Percentiles rank a stretch among this genome's conserved stretches.
These are phyloP conservation scores for Neolamprologus kungweensis DNA, from an alignment of 2,113 vertebrate genomes.

Conservation along the genomic window DNA sequence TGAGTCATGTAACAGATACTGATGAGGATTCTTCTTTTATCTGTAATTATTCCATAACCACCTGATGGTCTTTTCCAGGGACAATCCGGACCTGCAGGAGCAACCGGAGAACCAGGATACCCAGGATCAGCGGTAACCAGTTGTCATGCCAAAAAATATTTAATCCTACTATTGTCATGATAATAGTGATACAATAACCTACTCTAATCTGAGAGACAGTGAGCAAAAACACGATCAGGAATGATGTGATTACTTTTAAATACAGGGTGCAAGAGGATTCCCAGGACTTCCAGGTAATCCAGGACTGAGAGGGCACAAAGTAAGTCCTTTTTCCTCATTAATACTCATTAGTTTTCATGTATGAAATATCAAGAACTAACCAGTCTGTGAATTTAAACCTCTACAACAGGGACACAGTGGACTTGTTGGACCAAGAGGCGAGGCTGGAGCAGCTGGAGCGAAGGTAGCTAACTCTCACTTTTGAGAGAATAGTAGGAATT, in stretches of 20 bases:
- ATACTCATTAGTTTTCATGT: not conserved
- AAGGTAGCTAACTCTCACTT: slow-evolving; percentile 73
- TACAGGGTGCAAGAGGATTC: slow-evolving; percentile 81
- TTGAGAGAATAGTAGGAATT: not conserved
- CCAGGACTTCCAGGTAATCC: slow-evolving; percentile 91
- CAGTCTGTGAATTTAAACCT: not conserved
- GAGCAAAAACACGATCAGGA: accelerated
- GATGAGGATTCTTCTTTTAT: not conserved
- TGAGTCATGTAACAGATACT: slow-evolving; percentile 59
- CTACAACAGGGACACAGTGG: slow-evolving; percentile 80
- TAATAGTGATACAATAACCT: not conserved
- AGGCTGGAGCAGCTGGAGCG: slow-evolving; percentile 79
- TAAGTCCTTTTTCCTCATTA: slow-evolving; percentile 35
- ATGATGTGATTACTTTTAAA: not conserved
- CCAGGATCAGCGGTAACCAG: slow-evolving; percentile 82
- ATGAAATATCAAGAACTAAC: not conserved
- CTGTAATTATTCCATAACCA: not conserved
- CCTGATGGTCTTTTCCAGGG: slow-evolving; percentile 69
- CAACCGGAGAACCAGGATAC: slow-evolving; percentile 82
- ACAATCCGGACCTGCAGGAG: slow-evolving; percentile 81
- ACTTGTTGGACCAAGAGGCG: slow-evolving; percentile 78
- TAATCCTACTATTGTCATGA: not conserved
- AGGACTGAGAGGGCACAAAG: slow-evolving; percentile 88
- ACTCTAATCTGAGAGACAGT: not conserved
- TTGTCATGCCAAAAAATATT: not conserved